These are phyloP conservation scores for Didymodactylos carnosus DNA, from an alignment of 2,888 invertebrate genomes.

Conservation along the genomic window DNA sequence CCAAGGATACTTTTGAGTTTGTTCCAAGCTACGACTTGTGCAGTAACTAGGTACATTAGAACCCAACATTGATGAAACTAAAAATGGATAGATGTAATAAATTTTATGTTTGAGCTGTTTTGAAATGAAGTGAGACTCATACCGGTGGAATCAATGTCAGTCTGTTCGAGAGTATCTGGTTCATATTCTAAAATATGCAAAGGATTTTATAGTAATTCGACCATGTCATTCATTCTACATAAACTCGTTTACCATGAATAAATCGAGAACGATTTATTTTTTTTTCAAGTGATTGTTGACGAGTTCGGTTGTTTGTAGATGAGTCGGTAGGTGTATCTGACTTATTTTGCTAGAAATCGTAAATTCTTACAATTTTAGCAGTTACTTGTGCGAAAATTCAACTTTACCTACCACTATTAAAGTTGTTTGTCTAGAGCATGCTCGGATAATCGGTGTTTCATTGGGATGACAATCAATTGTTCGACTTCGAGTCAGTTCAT, in stretches of 20 bases:
- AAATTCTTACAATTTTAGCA: no score
- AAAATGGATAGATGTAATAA: no score
- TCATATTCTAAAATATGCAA: neutral
- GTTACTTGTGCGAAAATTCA: no score
- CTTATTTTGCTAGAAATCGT: no score
- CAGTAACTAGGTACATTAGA: neutral
- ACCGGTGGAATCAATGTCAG: neutral
- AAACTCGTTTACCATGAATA: no score
- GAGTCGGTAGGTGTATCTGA: no score
- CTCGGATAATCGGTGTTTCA: neutral
- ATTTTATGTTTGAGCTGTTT: no score
- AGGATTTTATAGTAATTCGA: neutral
- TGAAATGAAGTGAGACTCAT: no score
- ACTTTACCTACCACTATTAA: neutral
- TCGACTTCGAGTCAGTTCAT: neutral
- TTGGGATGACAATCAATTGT: neutral
- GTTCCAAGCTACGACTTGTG: neutral
- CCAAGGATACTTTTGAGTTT: neutral
- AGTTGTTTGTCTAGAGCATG: neutral
- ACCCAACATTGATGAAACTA: neutral
- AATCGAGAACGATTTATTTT: no score
- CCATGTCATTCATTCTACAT: no score
- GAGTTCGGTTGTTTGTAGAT: no score
- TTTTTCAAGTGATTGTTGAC: no score
- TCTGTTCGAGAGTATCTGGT: neutral